These are phyloP conservation scores for Propithecus perrieri DNA, from an alignment of 2,797 vertebrate genomes.

Conservation along the genomic window DNA sequence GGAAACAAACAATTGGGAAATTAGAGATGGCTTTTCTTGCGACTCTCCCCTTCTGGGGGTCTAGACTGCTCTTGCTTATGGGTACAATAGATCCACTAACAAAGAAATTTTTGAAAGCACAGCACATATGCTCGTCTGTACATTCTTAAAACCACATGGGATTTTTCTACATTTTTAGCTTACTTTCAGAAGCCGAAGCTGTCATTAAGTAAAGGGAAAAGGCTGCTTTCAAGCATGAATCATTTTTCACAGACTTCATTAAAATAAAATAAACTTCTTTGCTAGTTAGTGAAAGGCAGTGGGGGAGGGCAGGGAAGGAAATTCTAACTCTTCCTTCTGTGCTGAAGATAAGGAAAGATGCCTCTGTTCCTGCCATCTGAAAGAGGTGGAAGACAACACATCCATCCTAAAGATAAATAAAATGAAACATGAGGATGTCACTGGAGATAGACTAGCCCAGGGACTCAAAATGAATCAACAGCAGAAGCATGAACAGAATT, in stretches of 20 bases:
- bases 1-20: background rate
- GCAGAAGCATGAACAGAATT: background rate
- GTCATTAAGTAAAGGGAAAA: slow-evolving; percentile 59
- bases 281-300: slow-evolving; percentile 53
- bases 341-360: slow-evolving; percentile 18
- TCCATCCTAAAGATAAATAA: slow-evolving; percentile 1
- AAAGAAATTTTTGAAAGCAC: slow-evolving; percentile 59
- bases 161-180: slow-evolving; percentile 48
- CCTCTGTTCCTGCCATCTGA: background rate
- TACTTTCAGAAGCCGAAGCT: slow-evolving; percentile 48
- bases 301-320: background rate
- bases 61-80: background rate
- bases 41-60: background rate
- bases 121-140: slow-evolving; percentile 9
- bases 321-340: background rate
- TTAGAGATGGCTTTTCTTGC: background rate
- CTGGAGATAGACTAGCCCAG: background rate
- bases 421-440: background rate
- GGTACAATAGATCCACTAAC: slow-evolving; percentile 31
- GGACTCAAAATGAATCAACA: background rate
- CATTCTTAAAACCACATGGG: slow-evolving; percentile 45
- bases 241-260: slow-evolving; percentile 66
- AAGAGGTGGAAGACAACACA: slow-evolving; percentile 4
- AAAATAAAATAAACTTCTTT: slow-evolving; percentile 66
- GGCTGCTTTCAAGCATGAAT: slow-evolving; percentile 62